Conservation (phyloP, 2,888 invertebrate genomes). For the Xanthorhoe spadicearia region DNA sequence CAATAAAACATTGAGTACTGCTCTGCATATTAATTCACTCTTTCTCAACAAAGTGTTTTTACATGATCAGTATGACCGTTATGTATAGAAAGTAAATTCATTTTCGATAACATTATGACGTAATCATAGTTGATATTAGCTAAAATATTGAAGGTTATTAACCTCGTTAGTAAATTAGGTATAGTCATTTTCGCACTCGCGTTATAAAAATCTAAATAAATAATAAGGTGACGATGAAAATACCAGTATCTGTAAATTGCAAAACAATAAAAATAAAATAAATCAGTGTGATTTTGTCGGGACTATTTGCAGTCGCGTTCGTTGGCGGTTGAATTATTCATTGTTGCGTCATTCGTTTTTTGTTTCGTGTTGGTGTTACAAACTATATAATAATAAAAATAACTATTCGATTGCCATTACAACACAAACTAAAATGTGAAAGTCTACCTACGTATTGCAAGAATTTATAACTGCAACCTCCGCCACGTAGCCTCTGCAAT, state of each 20-base stretch:
- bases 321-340: slow-evolving; percentile 2
- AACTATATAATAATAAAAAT: not conserved
- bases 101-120: not conserved
- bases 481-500: slow-evolving; percentile 46
- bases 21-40: slow-evolving; percentile 2
- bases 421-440: not conserved
- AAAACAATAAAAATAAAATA: not conserved
- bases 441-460: slow-evolving; percentile 3
- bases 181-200: no score
- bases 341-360: not conserved
- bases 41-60: not conserved
- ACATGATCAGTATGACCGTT: slow-evolving; percentile 4
- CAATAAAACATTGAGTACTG: not conserved
- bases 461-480: slow-evolving; percentile 24
- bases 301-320: not conserved
- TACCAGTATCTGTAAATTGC: not conserved
- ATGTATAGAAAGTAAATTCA: not conserved
- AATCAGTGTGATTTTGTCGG: not conserved
- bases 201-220: no score
- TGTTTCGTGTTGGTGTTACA: not conserved
- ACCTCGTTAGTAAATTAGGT: no score
- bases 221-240: not conserved
- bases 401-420: not conserved
- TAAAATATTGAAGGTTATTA: no score
- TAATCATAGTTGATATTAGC: no score